Percentiles rank a stretch among this genome's conserved stretches.
These are phyloP conservation scores for Aurelia sp. DNA, from an alignment of 30 jellyfish, hydroid and myxozoan genomes.

Conservation along the genomic window DNA sequence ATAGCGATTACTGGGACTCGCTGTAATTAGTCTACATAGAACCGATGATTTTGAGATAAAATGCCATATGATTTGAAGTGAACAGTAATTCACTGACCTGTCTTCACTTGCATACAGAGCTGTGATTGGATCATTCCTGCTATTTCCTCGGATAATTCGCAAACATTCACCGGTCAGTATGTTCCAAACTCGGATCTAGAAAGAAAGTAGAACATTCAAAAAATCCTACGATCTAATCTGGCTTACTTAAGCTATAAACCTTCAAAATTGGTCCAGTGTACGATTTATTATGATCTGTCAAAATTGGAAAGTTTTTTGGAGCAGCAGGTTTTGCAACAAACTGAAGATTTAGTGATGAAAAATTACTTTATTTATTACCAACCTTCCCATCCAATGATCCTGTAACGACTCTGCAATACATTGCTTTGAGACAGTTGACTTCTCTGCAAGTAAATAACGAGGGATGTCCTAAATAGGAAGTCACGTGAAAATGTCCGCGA, in stretches of 20 bases:
- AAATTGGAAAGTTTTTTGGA: too few relatives aligned
- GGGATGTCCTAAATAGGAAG: too few relatives aligned
- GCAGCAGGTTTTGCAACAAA: too few relatives aligned
- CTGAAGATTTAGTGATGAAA: too few relatives aligned
- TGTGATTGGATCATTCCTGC: conserved; percentile 89
- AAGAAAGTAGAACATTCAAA: not conserved
- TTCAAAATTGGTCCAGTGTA: too few relatives aligned
- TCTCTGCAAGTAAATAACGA: conserved; percentile 50
- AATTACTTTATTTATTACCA: not conserved
- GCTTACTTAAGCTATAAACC: too few relatives aligned
- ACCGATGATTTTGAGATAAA: not conserved
- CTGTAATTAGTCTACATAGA: not conserved
- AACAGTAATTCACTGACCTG: conserved; percentile 47
- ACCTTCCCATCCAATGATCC: conserved; percentile 95
- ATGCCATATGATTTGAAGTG: not conserved
- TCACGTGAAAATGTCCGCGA: too few relatives aligned
- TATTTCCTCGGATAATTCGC: conserved; percentile 94
- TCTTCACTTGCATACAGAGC: conserved; percentile 74
- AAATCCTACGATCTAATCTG: too few relatives aligned
- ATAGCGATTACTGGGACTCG: not conserved
- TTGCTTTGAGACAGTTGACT: conserved; percentile 75
- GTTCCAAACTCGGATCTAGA: conserved; percentile 91
- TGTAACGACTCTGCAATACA: conserved; percentile 83
- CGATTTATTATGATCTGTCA: too few relatives aligned
- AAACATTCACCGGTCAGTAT: conserved; percentile 84